Conservation (phyloP, 1,140 invertebrate genomes). For the Procambarus virginalis region DNA sequence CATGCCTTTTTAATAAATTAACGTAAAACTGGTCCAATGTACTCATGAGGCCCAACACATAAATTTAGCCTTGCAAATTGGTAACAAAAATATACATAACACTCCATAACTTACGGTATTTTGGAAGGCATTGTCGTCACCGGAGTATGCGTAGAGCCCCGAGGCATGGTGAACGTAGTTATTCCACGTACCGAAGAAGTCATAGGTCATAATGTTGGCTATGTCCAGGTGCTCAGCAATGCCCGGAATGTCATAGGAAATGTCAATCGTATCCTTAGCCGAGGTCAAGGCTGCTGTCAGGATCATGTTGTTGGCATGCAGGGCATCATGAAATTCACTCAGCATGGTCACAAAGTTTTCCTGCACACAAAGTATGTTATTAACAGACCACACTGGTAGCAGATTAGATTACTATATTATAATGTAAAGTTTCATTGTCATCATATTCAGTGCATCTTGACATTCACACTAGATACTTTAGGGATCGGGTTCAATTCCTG, state of each 20-base stretch:
- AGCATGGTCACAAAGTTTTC: constrained; percentile 27
- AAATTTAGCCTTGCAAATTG: too few species aligned
- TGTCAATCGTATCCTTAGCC: constrained; percentile 72
- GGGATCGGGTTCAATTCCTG: too few species aligned
- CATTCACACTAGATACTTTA: too few species aligned
- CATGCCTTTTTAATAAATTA: too few species aligned
- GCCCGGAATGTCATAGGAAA: constrained; percentile 75
- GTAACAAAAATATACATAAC: too few species aligned
- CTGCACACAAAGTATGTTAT: not conserved
- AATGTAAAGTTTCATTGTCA: too few species aligned
- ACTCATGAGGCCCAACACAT: too few species aligned
- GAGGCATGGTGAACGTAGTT: constrained; percentile 74
- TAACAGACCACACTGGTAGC: too few species aligned
- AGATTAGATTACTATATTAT: too few species aligned
- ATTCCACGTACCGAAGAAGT: constrained; percentile 74
- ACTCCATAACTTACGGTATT: constrained; percentile 75
- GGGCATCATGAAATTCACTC: not conserved
- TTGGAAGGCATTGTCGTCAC: constrained; percentile 72
- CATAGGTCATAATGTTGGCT: constrained; percentile 76
- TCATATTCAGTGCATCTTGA: too few species aligned
- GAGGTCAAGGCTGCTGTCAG: constrained; percentile 78
- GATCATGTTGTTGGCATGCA: constrained; percentile 72
- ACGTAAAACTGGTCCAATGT: too few species aligned
- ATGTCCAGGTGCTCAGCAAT: constrained; percentile 75
- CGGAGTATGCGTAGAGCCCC: constrained; percentile 73